Evolutionary conservation across 2,888 invertebrate genomes (phyloP), one percentile per base, ranked within the genome.

Genomic region (Dryobotodes eremita): DNA sequence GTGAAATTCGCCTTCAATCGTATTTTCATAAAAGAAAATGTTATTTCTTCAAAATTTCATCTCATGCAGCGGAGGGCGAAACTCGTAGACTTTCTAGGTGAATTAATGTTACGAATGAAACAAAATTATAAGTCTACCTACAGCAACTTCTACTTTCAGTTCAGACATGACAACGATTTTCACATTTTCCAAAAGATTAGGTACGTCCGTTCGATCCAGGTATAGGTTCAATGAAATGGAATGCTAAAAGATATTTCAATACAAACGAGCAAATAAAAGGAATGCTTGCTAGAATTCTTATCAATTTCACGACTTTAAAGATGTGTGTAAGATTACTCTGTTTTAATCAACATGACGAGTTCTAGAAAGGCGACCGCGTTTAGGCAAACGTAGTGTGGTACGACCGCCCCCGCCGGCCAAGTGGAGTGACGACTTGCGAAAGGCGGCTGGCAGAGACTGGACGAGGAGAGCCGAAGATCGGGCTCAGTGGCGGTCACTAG

Each of bases 271-370:
- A 57, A 26, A 59, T 42, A 55, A 59, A 71, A 65, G n/a, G 13
- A 61, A 81, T 57, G 31, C 42, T 75, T 68, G 48, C 11, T n/a
- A 53, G 42, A 70, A 73, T 64, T 68, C 11, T 31, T 31, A 31
- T 31, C 10, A n/a, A 42, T n/a, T 66, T 50, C 13, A 26, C 15
- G 8, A 50, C 23, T 61, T 57, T 50, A 26, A 17, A 64, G 20
- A 26, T 13, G 10, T 31, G n/a, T 0, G 1, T 50, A 6, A 17
- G 15, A 57, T 74, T 17, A 26, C 26, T 31, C n/a, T 31, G 5
- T 42, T 69, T 46, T 66, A 70, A 70, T 82, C 55, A 48, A 68
- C 57, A 71, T 61, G 55, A n/a, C n/a, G n/a, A n/a, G n/a, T n/a
- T n/a, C n/a, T n/a, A n/a, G n/a, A n/a, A n/a, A n/a, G n/a, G n/a